Conservation (phyloP, 2,888 invertebrate genomes). For the Sinotaia quadrata region DNA sequence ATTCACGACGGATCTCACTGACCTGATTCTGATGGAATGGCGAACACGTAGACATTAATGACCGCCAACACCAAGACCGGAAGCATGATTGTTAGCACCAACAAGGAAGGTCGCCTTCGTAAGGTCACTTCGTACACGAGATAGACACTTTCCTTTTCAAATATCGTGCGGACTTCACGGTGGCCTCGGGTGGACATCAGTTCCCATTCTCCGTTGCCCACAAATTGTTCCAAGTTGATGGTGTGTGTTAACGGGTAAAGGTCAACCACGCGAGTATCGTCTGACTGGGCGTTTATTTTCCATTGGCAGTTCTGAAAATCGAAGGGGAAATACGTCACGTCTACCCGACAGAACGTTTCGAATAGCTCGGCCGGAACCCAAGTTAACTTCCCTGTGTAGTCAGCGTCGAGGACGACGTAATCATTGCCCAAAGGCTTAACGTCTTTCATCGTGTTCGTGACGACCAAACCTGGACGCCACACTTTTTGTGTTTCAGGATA, state of each 20-base stretch:
- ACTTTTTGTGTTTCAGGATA: conserved; percentile 7
- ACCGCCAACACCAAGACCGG: conserved; percentile 15
- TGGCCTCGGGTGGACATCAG: conserved; percentile 3
- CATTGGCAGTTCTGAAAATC: conserved; percentile 9
- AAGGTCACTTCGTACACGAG: conserved; percentile 9
- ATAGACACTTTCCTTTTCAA: too few relatives aligned
- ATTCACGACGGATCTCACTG: too few relatives aligned
- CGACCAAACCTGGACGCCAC: conserved; percentile 11
- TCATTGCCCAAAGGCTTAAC: conserved; percentile 15
- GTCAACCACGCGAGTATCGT: not conserved
- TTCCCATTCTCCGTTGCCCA: conserved; percentile 16
- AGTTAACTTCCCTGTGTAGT: not conserved
- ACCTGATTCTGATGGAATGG: conserved; percentile 28
- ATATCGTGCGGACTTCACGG: not conserved
- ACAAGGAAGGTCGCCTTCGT: conserved; percentile 11
- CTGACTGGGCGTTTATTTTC: conserved; percentile 4
- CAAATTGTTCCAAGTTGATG: conserved; percentile 5
- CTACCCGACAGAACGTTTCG: conserved; percentile 20
- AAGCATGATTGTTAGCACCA: conserved; percentile 15
- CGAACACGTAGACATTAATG: conserved; percentile 19
- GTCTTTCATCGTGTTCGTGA: conserved; percentile 22
- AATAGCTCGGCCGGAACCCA: conserved; percentile 22
- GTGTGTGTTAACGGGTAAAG: not conserved
- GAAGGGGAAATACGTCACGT: conserved; percentile 23
- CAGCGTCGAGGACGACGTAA: not conserved